Evolutionary conservation across 2,797 vertebrate genomes (phyloP).

Genomic region (Acridotheres tristis): DNA sequence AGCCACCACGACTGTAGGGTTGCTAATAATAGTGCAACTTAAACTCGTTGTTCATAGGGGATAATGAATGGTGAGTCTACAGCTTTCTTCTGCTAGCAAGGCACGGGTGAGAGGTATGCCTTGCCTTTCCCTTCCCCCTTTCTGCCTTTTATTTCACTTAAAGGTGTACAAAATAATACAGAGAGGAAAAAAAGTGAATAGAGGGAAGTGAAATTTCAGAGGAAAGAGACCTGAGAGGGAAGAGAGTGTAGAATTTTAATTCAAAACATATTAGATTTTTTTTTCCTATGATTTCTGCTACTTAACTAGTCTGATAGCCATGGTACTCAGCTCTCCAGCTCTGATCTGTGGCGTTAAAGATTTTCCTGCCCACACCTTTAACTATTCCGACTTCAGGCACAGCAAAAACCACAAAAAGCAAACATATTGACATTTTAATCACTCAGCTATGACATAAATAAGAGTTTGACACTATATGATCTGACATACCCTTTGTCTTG

Average conservation of each 20-base stretch:
- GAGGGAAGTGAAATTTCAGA: not conserved
- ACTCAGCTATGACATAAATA: not conserved
- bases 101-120: not conserved
- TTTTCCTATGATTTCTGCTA: not conserved
- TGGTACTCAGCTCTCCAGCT: not conserved
- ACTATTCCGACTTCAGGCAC: conserved; percentile 10
- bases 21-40: not conserved
- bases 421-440: conserved; percentile 46
- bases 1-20: not conserved
- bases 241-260: not conserved
- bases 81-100: not conserved
- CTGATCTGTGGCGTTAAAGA: conserved; percentile 11
- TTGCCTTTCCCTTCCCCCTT: not conserved
- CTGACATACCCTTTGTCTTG: not conserved
- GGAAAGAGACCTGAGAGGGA: not conserved
- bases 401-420: conserved; percentile 2
- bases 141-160: not conserved
- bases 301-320: conserved; percentile 18
- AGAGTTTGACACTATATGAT: conserved; percentile 27
- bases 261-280: not conserved
- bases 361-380: conserved; percentile 13
- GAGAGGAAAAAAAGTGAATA: not conserved
- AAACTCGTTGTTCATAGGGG: not conserved
- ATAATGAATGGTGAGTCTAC: not conserved
- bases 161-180: not conserved